These are phyloP conservation scores for Lepus townsendii DNA, from an alignment of 2,797 vertebrate species.

Conservation along the genomic window DNA sequence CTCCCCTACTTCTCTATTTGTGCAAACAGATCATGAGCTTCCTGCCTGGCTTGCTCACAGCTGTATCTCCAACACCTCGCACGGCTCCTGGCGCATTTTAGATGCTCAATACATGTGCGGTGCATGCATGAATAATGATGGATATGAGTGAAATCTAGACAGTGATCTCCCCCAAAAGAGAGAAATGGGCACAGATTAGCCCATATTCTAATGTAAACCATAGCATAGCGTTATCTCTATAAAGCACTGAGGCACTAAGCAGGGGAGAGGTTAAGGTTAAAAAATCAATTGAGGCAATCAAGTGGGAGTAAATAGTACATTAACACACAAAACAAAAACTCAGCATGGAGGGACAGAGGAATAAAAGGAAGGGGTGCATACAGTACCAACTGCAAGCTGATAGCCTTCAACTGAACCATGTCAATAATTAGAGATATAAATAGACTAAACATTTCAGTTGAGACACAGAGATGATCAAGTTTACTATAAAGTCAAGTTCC, in stretches of 20 bases:
- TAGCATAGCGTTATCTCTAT: neutral
- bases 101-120: neutral
- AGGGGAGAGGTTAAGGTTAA: neutral
- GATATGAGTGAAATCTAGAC: neutral
- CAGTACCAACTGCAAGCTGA: too few relatives aligned
- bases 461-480: too few relatives aligned
- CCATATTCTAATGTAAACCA: neutral
- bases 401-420: too few relatives aligned
- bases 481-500: too few relatives aligned
- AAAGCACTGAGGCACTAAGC: neutral
- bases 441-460: too few relatives aligned
- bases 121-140: neutral
- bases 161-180: neutral
- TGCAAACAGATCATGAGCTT: neutral
- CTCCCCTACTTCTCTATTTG: neutral
- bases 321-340: neutral
- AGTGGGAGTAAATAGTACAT: neutral
- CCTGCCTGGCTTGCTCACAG: neutral
- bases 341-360: too few relatives aligned
- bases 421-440: too few relatives aligned
- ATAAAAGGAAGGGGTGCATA: too few relatives aligned
- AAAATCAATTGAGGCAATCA: constrained; percentile 9
- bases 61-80: neutral
- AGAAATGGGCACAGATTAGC: neutral
- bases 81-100: neutral